These are phyloP conservation scores for Eurytemora carolleeae DNA, from an alignment of 1,140 invertebrate genomes.

Conservation along the genomic window DNA sequence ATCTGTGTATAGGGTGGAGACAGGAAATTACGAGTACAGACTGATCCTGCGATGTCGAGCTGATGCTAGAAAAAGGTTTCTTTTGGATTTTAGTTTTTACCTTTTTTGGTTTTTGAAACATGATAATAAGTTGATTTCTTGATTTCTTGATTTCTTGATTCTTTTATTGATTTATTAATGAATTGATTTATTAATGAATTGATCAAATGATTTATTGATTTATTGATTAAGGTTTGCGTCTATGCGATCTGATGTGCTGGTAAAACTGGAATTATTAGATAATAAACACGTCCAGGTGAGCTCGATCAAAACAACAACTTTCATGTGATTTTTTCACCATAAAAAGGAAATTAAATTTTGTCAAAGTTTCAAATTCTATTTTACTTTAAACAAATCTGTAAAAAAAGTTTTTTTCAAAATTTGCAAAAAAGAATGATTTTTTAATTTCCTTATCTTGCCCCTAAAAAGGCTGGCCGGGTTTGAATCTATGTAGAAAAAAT, in stretches of 20 bases:
- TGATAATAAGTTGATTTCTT: too few species aligned
- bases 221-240: slow-evolving; percentile 67
- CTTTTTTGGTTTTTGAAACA: slow-evolving; percentile 15
- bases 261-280: slow-evolving; percentile 88
- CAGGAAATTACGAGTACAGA: slow-evolving; percentile 97
- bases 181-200: too few species aligned
- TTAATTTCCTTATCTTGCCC: too few species aligned
- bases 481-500: too few species aligned
- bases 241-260: slow-evolving; percentile 75
- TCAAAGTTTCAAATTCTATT: slow-evolving; percentile 25
- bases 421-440: too few species aligned
- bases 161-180: too few species aligned
- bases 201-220: too few species aligned
- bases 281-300: slow-evolving; percentile 89
- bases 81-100: slow-evolving; percentile 11
- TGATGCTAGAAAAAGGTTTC: neutral
- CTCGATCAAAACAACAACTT: slow-evolving; percentile 57
- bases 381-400: neutral
- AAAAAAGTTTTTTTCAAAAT: neutral
- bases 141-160: too few species aligned
- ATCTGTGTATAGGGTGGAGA: slow-evolving; percentile 83
- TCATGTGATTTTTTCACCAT: slow-evolving; percentile 24
- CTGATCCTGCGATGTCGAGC: slow-evolving; percentile 22
- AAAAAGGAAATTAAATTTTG: too few species aligned
- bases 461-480: too few species aligned